Conservation (phyloP, 1,140 invertebrate species). For the Steinernema khuongi region DNA sequence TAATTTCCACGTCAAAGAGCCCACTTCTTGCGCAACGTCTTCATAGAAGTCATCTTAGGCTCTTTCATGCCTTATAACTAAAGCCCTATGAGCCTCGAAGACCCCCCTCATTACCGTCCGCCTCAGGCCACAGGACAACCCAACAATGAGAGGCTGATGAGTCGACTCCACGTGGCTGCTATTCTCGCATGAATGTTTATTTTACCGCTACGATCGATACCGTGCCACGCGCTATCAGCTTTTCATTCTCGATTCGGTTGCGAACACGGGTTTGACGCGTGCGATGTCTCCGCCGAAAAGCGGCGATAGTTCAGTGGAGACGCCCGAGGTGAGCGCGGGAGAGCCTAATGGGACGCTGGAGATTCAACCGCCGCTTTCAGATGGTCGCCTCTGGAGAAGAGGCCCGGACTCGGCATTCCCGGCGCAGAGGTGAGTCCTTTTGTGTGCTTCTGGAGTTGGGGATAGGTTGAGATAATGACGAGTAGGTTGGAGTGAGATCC, state of each 20-base stretch:
- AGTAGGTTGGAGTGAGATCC: no score
- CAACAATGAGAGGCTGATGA: no score
- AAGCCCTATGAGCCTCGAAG: no score
- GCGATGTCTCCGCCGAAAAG: neutral
- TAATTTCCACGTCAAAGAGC: no score
- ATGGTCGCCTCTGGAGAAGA: neutral
- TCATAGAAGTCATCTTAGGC: no score
- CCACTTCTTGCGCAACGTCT: no score
- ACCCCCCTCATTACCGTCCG: no score
- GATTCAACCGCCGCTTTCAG: neutral
- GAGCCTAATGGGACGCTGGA: neutral
- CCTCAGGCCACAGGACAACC: no score
- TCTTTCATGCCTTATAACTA: no score
- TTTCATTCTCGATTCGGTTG: neutral
- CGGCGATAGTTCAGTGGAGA: neutral
- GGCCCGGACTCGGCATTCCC: neutral
- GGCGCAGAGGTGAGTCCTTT: neutral
- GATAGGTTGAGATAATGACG: no score
- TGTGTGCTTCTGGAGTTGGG: neutral
- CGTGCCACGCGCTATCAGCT: neutral
- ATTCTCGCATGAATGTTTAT: neutral
- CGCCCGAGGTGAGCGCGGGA: neutral
- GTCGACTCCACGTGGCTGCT: no score
- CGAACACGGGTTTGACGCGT: neutral
- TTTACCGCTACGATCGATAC: neutral